A percentile compares a stretch with the other conserved stretches of the same genome.
phyloP scores from a whole-genome alignment of 2,113 vertebrate genomes.

The Pycnonotus jocosus region DNA sequence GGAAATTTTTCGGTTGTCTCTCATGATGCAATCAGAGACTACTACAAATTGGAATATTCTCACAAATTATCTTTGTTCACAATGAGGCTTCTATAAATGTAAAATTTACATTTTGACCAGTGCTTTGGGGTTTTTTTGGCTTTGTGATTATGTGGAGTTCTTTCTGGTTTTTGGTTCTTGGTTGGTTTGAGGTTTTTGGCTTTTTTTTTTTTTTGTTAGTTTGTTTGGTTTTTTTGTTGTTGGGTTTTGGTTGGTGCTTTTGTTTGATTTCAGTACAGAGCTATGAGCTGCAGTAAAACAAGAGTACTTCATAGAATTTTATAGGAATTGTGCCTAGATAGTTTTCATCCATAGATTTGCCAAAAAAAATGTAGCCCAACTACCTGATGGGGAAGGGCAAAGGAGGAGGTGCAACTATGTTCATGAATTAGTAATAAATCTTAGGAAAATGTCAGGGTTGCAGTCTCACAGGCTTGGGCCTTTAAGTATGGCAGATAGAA shows the following conservation, averaged over 20 bases:
- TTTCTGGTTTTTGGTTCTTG: background rate
- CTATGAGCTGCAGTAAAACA: background rate
- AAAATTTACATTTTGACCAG: background rate
- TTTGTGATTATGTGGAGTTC: background rate
- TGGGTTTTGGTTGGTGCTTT: too few relatives aligned
- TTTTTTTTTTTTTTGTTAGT: too few relatives aligned
- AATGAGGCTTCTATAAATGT: background rate
- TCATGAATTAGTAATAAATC: background rate
- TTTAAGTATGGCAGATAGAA: rapidly evolving
- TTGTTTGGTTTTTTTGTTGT: too few relatives aligned
- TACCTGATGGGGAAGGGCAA: background rate
- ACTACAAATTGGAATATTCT: background rate
- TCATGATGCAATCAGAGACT: background rate
- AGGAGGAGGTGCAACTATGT: background rate
- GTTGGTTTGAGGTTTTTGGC: too few relatives aligned
- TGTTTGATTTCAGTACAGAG: background rate
- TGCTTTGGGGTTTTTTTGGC: background rate
- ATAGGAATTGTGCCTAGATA: background rate
- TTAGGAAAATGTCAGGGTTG: background rate
- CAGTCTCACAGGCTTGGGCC: background rate
- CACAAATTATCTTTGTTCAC: background rate
- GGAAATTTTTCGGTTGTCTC: background rate
- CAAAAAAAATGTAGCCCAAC: background rate
- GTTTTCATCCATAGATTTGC: background rate
- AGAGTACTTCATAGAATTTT: background rate